These are phyloP conservation scores for Goniozus legneri DNA, from an alignment of 1,140 invertebrate genomes.

Conservation along the genomic window DNA sequence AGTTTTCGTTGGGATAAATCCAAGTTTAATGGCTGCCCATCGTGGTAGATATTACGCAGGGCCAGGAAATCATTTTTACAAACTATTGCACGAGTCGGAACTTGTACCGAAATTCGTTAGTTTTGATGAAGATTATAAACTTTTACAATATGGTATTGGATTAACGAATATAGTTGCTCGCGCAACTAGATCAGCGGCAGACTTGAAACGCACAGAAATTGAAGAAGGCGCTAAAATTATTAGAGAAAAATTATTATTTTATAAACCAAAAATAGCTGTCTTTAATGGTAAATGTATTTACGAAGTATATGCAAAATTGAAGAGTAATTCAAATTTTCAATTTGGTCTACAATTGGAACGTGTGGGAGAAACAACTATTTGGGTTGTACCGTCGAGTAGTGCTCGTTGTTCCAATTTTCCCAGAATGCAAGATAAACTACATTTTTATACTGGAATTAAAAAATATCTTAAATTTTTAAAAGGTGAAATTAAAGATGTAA, in stretches of 20 bases:
- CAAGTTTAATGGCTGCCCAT: conserved; percentile 46
- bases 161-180: conserved; percentile 48
- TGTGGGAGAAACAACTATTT: conserved; percentile 39
- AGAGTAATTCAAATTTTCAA: conserved; percentile 27
- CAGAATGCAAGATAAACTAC: conserved; percentile 47
- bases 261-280: conserved; percentile 45
- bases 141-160: conserved; percentile 41
- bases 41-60: conserved; percentile 50
- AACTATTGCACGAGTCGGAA: conserved; percentile 41
- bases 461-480: conserved; percentile 43
- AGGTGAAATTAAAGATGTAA: conserved; percentile 33
- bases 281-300: conserved; percentile 53
- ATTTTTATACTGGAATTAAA: conserved; percentile 44
- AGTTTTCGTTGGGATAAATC: conserved; percentile 50
- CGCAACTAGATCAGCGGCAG: conserved; percentile 46
- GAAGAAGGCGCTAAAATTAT: conserved; percentile 38
- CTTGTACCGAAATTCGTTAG: conserved; percentile 33
- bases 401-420: conserved; percentile 50
- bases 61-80: conserved; percentile 52
- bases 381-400: conserved; percentile 51
- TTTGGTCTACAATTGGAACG: conserved; percentile 44
- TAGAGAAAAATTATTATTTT: conserved; percentile 38
- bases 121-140: conserved; percentile 42
- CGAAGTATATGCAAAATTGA: conserved; percentile 38
- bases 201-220: conserved; percentile 42